phyloP scores from a whole-genome alignment of 2,888 invertebrate species.

The Meloe dianella region DNA sequence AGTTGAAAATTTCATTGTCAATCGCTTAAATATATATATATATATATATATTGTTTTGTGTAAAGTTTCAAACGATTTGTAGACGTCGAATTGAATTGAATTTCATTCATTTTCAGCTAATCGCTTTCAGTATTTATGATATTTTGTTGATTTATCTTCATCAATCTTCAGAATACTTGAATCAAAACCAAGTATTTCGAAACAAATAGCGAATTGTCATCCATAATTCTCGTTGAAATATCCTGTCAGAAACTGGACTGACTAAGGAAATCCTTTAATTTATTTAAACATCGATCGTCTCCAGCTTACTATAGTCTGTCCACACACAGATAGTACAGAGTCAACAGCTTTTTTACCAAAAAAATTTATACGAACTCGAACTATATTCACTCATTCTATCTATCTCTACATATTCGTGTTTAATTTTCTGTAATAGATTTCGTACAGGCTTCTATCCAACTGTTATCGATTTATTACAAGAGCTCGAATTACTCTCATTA shows the following conservation, averaged over 20 bases:
- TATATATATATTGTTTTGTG: too few species aligned
- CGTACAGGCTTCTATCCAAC: not conserved
- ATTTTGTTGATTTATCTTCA: slow-evolving; percentile 8
- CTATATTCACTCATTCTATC: not conserved
- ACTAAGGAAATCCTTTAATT: slow-evolving; percentile 16
- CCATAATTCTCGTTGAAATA: slow-evolving; percentile 8
- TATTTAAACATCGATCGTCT: slow-evolving; percentile 28
- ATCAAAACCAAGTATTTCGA: not conserved
- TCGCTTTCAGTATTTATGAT: not conserved
- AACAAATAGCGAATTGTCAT: not conserved
- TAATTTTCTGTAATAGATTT: not conserved
- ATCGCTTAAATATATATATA: slow-evolving; percentile 36
- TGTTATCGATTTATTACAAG: slow-evolving; percentile 1
- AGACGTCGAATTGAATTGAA: slow-evolving; percentile 28
- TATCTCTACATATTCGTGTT: not conserved
- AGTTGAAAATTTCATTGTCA: slow-evolving; percentile 35
- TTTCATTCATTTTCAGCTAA: slow-evolving; percentile 24
- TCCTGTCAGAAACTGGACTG: slow-evolving; percentile 10
- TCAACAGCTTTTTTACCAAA: not conserved
- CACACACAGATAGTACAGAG: not conserved
- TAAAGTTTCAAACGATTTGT: slow-evolving; percentile 26
- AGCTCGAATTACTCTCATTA: not conserved
- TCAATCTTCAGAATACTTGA: not conserved
- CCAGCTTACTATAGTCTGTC: not conserved
- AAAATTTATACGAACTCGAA: not conserved